Conservation (phyloP, 64 coral and sea anemone genomes). For the Acropora yongei region DNA sequence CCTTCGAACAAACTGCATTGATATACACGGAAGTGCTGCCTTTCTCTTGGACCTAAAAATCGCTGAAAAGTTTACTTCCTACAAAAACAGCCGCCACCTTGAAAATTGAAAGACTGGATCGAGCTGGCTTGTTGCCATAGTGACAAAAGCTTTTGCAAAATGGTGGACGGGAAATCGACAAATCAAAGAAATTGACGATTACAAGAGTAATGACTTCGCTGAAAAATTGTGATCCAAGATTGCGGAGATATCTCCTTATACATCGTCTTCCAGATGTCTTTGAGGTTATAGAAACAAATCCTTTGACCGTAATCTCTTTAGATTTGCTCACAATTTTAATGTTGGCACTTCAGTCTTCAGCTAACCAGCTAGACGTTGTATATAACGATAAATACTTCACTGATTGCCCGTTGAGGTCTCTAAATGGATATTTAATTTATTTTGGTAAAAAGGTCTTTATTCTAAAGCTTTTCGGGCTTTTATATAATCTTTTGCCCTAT, state of each 20-base stretch:
- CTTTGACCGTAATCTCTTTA: background rate
- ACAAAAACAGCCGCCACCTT: background rate
- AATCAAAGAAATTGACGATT: background rate
- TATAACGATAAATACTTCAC: background rate
- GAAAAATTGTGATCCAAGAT: constrained; percentile 83
- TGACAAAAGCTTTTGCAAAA: constrained; percentile 15
- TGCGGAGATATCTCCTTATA: constrained; percentile 75
- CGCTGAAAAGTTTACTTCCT: background rate
- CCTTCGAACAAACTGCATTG: background rate
- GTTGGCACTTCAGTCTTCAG: too few species aligned
- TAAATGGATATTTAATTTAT: background rate
- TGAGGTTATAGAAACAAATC: constrained; percentile 64
- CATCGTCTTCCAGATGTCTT: constrained; percentile 90
- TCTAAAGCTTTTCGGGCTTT: background rate
- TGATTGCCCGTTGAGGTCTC: background rate
- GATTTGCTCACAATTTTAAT: too few species aligned
- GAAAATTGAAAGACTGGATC: background rate
- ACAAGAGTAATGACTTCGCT: constrained; percentile 76
- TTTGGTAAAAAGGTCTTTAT: background rate
- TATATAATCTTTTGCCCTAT: too few species aligned
- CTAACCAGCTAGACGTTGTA: too few species aligned
- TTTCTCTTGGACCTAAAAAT: background rate
- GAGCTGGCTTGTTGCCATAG: constrained; percentile 23
- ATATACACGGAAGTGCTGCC: background rate
- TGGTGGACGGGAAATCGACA: background rate